Evolutionary conservation across 2,888 invertebrate genomes (phyloP).

Genomic region (Lepidonotus clava): DNA sequence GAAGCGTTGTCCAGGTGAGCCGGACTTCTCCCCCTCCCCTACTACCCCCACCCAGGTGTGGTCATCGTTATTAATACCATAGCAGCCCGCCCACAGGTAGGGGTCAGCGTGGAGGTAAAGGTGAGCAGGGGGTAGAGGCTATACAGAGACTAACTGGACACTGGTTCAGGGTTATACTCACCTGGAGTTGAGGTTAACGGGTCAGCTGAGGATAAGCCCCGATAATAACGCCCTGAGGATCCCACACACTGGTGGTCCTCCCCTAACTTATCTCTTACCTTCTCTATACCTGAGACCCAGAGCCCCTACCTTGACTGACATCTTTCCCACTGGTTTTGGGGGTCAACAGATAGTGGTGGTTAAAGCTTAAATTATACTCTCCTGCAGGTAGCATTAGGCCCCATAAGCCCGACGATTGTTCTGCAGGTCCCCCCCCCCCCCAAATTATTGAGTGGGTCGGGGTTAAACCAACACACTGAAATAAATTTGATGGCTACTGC

Average conservation of each 20-base stretch:
- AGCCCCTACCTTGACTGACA: constrained; percentile 24
- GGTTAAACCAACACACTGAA: no score
- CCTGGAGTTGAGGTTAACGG: background rate
- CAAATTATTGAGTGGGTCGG: no score
- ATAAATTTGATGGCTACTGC: no score
- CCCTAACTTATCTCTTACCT: background rate
- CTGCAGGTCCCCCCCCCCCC: no score
- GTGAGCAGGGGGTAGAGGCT: background rate
- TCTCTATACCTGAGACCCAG: background rate
- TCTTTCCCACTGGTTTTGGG: background rate
- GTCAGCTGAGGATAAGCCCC: constrained; percentile 17
- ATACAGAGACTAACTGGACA: no score
- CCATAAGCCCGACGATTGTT: no score
- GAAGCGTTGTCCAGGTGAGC: background rate
- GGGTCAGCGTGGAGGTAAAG: background rate
- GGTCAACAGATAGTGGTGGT: background rate
- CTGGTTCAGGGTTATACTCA: no score
- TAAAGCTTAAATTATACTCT: background rate
- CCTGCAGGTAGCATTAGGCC: constrained; percentile 9
- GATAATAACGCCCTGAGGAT: background rate
- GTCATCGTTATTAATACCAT: background rate
- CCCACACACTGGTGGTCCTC: background rate
- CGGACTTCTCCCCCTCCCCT: background rate
- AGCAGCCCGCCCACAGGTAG: background rate
- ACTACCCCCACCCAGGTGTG: background rate